Conservation (phyloP, 2,113 vertebrate genomes). For the Cyphomyrus plagiostoma region DNA sequence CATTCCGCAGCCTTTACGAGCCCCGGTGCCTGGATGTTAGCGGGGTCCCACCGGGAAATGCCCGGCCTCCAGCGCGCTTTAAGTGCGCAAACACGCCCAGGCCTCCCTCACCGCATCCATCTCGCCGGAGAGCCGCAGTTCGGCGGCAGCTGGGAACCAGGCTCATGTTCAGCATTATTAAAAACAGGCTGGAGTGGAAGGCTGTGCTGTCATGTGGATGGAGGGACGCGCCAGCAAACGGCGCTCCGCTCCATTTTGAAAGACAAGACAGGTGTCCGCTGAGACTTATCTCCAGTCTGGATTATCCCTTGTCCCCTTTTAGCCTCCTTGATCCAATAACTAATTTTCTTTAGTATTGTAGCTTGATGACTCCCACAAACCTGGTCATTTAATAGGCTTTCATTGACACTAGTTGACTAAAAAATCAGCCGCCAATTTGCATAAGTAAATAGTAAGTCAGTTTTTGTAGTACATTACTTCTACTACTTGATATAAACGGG, state of each 20-base stretch:
- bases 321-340: neutral
- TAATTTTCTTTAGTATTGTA: neutral
- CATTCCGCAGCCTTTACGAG: neutral
- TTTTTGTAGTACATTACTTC: neutral
- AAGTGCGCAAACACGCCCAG: neutral
- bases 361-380: neutral
- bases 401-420: neutral
- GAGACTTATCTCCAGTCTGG: neutral
- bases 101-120: neutral
- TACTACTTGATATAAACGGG: neutral
- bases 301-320: neutral
- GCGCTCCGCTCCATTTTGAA: constrained; percentile 15
- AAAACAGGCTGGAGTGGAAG: neutral
- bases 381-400: neutral
- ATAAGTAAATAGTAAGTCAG: neutral
- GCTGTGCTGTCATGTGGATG: neutral
- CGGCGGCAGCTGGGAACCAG: neutral
- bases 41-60: neutral
- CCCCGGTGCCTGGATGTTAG: neutral
- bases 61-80: neutral
- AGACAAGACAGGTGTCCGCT: constrained; percentile 2
- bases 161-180: neutral
- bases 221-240: neutral
- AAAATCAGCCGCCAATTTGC: neutral
- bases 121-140: neutral